These are phyloP conservation scores for Colletes gigas DNA, from an alignment of 1,140 invertebrate species.

Conservation along the genomic window DNA sequence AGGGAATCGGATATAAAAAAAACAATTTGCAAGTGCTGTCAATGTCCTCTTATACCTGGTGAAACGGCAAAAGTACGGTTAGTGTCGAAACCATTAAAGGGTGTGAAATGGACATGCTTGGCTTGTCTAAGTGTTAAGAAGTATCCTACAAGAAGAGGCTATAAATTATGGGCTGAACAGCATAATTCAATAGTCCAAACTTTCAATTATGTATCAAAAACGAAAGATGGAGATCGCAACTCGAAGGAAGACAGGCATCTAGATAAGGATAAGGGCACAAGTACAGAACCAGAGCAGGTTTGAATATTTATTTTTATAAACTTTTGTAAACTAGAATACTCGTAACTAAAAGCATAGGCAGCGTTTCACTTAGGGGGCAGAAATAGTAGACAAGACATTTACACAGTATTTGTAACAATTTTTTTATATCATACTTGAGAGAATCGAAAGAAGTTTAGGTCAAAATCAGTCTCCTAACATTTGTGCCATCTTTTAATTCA, in stretches of 20 bases:
- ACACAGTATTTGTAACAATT: too few relatives aligned
- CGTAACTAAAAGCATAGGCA: too few relatives aligned
- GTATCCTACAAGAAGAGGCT: slow-evolving; percentile 69
- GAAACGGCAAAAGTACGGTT: slow-evolving; percentile 76
- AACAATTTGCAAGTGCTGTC: slow-evolving; percentile 76
- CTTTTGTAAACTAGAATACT: too few relatives aligned
- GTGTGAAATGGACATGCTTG: slow-evolving; percentile 73
- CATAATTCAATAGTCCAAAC: slow-evolving; percentile 67
- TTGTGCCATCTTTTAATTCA: too few relatives aligned
- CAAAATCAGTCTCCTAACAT: too few relatives aligned
- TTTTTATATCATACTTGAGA: too few relatives aligned
- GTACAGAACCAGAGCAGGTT: too few relatives aligned
- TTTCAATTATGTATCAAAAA: slow-evolving; percentile 69
- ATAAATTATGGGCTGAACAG: slow-evolving; percentile 75
- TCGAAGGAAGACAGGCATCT: background rate
- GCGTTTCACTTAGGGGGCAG: too few relatives aligned
- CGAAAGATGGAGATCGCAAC: background rate
- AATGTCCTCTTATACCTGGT: slow-evolving; percentile 77
- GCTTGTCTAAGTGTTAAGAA: slow-evolving; percentile 67
- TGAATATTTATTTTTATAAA: too few relatives aligned
- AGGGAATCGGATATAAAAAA: slow-evolving; percentile 77
- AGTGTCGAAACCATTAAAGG: slow-evolving; percentile 72
- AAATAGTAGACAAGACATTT: too few relatives aligned
- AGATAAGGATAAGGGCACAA: too few relatives aligned
- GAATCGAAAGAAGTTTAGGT: too few relatives aligned